Percentiles rank a stretch among this genome's conserved stretches.
Evolutionary conservation across 2,888 invertebrate species (phyloP).

Genomic region (Phlogophora meticulosa): DNA sequence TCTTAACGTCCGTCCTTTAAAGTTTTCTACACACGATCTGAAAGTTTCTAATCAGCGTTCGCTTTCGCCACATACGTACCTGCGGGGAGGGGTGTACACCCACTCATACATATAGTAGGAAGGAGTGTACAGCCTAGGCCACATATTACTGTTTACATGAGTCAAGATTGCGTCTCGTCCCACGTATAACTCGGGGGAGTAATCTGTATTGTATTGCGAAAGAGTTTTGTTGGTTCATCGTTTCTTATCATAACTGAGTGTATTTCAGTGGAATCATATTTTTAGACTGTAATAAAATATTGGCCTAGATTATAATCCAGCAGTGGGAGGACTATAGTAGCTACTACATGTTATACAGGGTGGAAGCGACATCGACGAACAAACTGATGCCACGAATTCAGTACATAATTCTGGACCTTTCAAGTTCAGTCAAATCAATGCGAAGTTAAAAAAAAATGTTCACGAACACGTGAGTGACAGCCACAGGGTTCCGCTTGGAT

Average conservation of each 20-base stretch:
- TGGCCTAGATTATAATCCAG: too few species aligned
- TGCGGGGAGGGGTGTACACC: conserved; percentile 32
- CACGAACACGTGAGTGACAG: too few species aligned
- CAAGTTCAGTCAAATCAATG: too few species aligned
- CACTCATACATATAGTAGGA: conserved; percentile 28
- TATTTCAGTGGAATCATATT: background rate
- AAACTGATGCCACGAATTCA: too few species aligned
- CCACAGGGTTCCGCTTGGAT: too few species aligned
- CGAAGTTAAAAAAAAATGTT: too few species aligned
- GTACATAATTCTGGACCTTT: too few species aligned
- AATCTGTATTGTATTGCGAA: conserved; percentile 50
- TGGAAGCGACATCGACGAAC: too few species aligned
- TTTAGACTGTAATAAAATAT: conserved; percentile 8
- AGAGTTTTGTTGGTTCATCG: conserved; percentile 52
- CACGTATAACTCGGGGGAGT: conserved; percentile 32
- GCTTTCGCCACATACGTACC: conserved; percentile 43
- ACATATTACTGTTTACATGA: conserved; percentile 68
- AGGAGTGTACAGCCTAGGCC: conserved; percentile 38
- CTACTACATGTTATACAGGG: too few species aligned
- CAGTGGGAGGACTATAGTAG: too few species aligned
- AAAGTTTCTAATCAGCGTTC: conserved; percentile 54
- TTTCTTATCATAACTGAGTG: conserved; percentile 24
- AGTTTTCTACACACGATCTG: conserved; percentile 45
- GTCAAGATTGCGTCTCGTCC: conserved; percentile 59
- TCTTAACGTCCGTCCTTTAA: conserved; percentile 45